Base-by-base conservation (phyloP, 2,888 invertebrate species). In the Anagyrus pseudococci region DNA sequence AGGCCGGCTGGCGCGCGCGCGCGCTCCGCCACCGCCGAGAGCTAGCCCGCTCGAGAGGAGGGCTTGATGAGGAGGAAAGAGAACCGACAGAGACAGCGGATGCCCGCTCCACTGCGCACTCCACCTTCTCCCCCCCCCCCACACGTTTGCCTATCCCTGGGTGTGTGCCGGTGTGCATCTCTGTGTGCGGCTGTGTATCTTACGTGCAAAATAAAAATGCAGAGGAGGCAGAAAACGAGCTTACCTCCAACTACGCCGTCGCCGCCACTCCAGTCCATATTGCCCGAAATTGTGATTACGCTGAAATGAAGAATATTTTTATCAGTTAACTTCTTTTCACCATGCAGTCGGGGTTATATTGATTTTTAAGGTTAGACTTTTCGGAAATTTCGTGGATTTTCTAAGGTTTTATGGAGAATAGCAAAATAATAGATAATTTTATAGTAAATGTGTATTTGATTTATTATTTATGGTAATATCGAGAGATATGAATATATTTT, bases 1-100 rank as follows among this genome's bases (percentile, higher is more conserved):
- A 80, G 78, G 76, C 75, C 72, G 74, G 76, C 74, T 73, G 46
- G 19, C 17, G 20, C 73, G 72, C 71, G 73, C 70, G 70, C 73
- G n/a, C n/a, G n/a, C n/a, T n/a, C n/a, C 66, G 44, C 58, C 67
- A 68, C 58, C 60, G 69, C 58, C n/a, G 65, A 50, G 66, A 60
- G 63, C 62, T 69, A 55, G 67, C 67, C 64, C 61, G 77, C 77
- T 77, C 78, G 77, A 78, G 46, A 46, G 44, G 52, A 59, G 44
- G 47, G 55, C 52, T 62, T 56, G 62, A 62, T 62, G 66, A 62
- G 66, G 62, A 66, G 66, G 56, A 62, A 59, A 59, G 59, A 56
- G 62, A 58, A 50, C 40, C 41, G 49, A 64, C 25, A 53, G 49
- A 8, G 33, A 37, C 8, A 4, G 4, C 15, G 52, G 44, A 58